phyloP scores from a whole-genome alignment of 2,888 invertebrate species.

The Agrochola lota region DNA sequence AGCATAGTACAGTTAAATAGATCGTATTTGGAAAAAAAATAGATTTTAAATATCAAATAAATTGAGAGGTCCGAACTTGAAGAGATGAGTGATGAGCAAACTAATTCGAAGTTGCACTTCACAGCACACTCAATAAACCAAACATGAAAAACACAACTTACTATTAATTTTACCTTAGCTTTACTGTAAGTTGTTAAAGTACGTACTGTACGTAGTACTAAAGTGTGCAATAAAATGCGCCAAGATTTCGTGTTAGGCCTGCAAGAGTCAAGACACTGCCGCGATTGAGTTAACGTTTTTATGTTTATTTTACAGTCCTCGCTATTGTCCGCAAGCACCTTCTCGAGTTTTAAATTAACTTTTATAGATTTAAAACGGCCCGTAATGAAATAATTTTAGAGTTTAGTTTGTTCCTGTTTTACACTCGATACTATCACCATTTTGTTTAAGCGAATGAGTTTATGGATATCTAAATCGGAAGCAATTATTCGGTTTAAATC shows the following conservation, averaged over 20 bases:
- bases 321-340: slow-evolving; percentile 59
- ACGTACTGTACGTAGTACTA: slow-evolving; percentile 29
- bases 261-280: slow-evolving; percentile 48
- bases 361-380: slow-evolving; percentile 52
- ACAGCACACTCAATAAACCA: neutral
- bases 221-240: slow-evolving; percentile 48
- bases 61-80: neutral
- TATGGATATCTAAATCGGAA: neutral
- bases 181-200: slow-evolving; percentile 10
- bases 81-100: neutral
- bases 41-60: neutral
- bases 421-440: slow-evolving; percentile 4
- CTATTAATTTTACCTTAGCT: slow-evolving; percentile 3
- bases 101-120: neutral
- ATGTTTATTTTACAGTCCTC: slow-evolving; percentile 68
- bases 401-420: slow-evolving; percentile 21
- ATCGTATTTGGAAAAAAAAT: neutral
- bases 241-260: slow-evolving; percentile 51
- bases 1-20: neutral
- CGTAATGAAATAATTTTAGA: slow-evolving; percentile 37
- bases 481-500: slow-evolving; percentile 17
- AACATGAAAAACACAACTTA: slow-evolving; percentile 13
- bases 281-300: slow-evolving; percentile 69
- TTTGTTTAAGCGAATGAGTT: slow-evolving; percentile 14
- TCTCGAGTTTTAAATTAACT: slow-evolving; percentile 60